A percentile compares a stretch with the other conserved stretches of the same genome.
phyloP scores from a whole-genome alignment of 1,140 invertebrate genomes.

The Eriocheir sinensis region DNA sequence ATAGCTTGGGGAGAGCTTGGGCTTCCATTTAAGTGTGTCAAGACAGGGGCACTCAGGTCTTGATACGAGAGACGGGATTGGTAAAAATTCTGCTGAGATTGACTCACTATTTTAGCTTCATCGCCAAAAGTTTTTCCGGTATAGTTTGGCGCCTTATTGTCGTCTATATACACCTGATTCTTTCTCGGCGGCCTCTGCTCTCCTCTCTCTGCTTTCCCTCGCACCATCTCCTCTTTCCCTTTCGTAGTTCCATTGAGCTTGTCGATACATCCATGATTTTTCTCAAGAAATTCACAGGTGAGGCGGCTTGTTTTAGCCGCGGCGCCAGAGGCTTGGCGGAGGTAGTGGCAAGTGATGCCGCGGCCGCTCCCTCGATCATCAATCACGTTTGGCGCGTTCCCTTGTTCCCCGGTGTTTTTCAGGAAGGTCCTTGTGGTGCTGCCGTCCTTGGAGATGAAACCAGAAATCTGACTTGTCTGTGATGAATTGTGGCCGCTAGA shows the following conservation, averaged over 20 bases:
- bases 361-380: not conserved
- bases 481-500: not conserved
- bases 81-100: not conserved
- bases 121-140: not conserved
- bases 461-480: not conserved
- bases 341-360: not conserved
- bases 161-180: not conserved
- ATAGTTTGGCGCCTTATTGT: not conserved
- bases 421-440: not conserved
- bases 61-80: not conserved
- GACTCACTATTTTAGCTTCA: not conserved
- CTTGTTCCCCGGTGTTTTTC: not conserved
- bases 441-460: not conserved
- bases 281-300: not conserved
- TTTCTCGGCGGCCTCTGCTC: not conserved
- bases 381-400: not conserved
- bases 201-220: not conserved
- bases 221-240: not conserved
- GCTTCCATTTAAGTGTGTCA: not conserved
- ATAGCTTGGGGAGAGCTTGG: not conserved
- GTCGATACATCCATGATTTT: not conserved
- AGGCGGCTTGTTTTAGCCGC: not conserved
- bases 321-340: not conserved
- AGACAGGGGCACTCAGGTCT: not conserved
- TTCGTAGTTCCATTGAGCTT: not conserved